phyloP scores from a whole-genome alignment of 30 jellyfish, hydroid and myxozoan genomes.

The Aurelia sp. region DNA sequence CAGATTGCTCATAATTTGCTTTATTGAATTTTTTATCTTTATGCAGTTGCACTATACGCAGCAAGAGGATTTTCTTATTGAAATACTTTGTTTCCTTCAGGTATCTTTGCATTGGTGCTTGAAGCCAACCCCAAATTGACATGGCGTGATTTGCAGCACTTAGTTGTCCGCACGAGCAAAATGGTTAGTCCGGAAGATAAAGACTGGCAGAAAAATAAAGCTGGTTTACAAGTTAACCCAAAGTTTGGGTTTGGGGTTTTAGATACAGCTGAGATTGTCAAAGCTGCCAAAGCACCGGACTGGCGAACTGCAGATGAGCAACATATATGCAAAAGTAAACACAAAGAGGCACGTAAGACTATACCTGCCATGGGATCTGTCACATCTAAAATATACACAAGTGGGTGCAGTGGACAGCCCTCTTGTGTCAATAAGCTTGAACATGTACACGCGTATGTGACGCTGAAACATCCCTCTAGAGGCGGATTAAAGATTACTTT shows the following conservation, averaged over 20 bases:
- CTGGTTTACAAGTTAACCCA: slow-evolving; percentile 86
- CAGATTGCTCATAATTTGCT: no score
- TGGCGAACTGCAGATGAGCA: slow-evolving; percentile 94
- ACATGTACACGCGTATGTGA: slow-evolving; percentile 90
- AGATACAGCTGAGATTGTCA: slow-evolving; percentile 85
- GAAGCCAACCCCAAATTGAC: slow-evolving; percentile 92
- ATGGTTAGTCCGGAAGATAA: slow-evolving; percentile 74
- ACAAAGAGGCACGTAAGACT: slow-evolving; percentile 33
- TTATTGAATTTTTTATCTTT: no score
- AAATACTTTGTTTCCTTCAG: slow-evolving; percentile 7
- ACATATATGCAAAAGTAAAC: slow-evolving; percentile 81
- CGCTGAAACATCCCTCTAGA: slow-evolving; percentile 77
- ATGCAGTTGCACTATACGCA: no score
- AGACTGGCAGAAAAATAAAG: slow-evolving; percentile 96
- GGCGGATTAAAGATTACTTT: slow-evolving; percentile 83
- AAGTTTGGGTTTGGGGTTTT: slow-evolving; percentile 97
- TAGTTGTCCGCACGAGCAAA: slow-evolving; percentile 86
- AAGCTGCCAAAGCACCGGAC: slow-evolving; percentile 71
- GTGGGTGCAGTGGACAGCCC: slow-evolving; percentile 85
- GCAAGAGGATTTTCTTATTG: no score
- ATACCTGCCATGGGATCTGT: slow-evolving; percentile 61
- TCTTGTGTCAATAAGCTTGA: slow-evolving; percentile 86
- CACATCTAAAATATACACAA: slow-evolving; percentile 61
- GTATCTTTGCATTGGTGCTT: slow-evolving; percentile 94
- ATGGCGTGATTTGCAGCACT: slow-evolving; percentile 98